phyloP scores from a whole-genome alignment of 2,888 invertebrate species.

The Ceramica pisi region DNA sequence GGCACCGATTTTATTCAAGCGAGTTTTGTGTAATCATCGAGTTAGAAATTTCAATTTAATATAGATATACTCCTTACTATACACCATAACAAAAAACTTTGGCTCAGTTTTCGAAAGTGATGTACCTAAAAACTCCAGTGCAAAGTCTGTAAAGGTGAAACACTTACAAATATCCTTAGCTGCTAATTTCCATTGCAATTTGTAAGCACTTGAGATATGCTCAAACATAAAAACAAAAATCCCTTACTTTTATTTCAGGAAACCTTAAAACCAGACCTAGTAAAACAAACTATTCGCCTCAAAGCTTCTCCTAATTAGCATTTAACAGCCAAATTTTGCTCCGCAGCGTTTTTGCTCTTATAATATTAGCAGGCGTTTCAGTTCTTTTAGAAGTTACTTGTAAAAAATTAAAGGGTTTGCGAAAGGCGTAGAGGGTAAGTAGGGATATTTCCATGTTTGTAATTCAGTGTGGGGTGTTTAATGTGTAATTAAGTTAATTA shows the following conservation, averaged over 20 bases:
- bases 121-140: no score
- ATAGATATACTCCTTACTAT: no score
- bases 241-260: constrained; percentile 6
- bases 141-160: not conserved
- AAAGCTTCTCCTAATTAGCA: constrained; percentile 43
- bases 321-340: constrained; percentile 41
- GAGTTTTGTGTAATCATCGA: not conserved
- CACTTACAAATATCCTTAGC: not conserved
- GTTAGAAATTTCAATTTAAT: no score
- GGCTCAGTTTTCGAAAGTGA: no score
- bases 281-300: constrained; percentile 40
- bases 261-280: constrained; percentile 10
- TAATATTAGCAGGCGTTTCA: constrained; percentile 54
- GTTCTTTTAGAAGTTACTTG: constrained; percentile 45
- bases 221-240: constrained; percentile 8
- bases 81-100: no score
- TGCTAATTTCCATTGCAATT: not conserved
- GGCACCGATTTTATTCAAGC: not conserved
- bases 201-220: not conserved
- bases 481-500: constrained; percentile 68
- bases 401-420: constrained; percentile 42
- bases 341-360: constrained; percentile 40
- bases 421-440: constrained; percentile 34
- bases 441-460: constrained; percentile 55
- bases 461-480: constrained; percentile 52